Evolutionary conservation across 2,113 vertebrate genomes (phyloP), one percentile per base, ranked within the genome.

Genomic region (Corvus hawaiiensis): DNA sequence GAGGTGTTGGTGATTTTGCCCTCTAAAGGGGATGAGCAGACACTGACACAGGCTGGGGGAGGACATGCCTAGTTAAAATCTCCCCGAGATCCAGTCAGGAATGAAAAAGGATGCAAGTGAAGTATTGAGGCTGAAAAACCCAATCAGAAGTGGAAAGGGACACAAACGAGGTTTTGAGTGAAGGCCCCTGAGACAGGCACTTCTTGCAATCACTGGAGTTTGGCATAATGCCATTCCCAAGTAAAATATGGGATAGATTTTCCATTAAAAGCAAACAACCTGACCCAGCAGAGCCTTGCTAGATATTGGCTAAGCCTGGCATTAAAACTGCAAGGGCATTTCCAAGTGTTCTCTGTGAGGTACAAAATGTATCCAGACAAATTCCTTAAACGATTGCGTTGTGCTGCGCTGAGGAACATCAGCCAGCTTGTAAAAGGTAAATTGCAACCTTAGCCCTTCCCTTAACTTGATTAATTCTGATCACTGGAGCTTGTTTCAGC

Each of bases 391-490:
- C 13, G 87, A 72, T 10, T 35, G 62, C 62, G 2, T 89, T 93
- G 72, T 64, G 90, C 78, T 23, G 94, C 72, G 14, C 73, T 19
- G 28, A 75, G 91, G 44, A 83, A 89, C 46, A 43, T 82, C 54
- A 94, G 90, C 63, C 79, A 55, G 74, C 52, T 87, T 87, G 62
- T 91, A 88, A 93, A 91, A 96, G 94, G 97, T 48, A 84, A 63
- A 86, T 69, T 87, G 87, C 52, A 91, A 69, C 95, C 87, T 84
- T 58, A 74, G 77, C 79, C 72, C 54, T 93, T 88, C 58, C 90
- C 84, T 96, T 87, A 89, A 91, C 64, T 77, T 83, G 85, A 96
- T 84, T 80, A 83, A 94, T 94, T 96, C 89, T 89, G 94, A 96
- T 77, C 56, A 73, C 71, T 84, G 93, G 79, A 89, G 94, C 93